Evolutionary conservation across 2,888 invertebrate genomes (phyloP).

Genomic region (Eilema griseolum): DNA sequence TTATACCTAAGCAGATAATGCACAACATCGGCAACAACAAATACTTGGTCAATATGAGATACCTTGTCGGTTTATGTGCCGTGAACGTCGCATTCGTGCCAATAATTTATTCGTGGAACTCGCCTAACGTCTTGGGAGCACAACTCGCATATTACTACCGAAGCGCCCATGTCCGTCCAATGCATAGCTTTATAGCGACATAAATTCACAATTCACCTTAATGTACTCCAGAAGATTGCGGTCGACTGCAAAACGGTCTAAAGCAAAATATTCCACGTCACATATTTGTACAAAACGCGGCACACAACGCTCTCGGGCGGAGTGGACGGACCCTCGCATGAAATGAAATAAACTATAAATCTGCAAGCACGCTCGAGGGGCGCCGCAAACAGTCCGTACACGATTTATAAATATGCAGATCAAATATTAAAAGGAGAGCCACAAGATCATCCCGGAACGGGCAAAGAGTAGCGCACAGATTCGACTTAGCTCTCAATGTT

Average conservation of each 20-base stretch:
- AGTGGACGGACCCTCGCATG: slow-evolving; percentile 46
- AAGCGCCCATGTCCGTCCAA: slow-evolving; percentile 30
- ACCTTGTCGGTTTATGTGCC: slow-evolving; percentile 2
- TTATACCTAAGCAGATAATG: not conserved
- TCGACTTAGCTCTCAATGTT: not conserved
- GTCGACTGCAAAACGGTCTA: slow-evolving; percentile 32
- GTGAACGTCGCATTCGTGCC: slow-evolving; percentile 5
- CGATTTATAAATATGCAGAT: slow-evolving; percentile 81
- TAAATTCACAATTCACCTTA: slow-evolving; percentile 42
- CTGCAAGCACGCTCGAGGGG: slow-evolving; percentile 62
- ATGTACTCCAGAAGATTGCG: slow-evolving; percentile 34
- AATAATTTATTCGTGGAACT: slow-evolving; percentile 26
- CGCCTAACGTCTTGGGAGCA: slow-evolving; percentile 25
- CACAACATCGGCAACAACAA: not conserved
- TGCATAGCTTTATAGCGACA: slow-evolving; percentile 39
- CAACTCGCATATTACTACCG: slow-evolving; percentile 24
- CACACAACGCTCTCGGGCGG: slow-evolving; percentile 42
- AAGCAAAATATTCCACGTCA: slow-evolving; percentile 43
- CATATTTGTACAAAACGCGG: slow-evolving; percentile 36
- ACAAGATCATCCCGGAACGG: slow-evolving; percentile 68
- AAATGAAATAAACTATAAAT: slow-evolving; percentile 76
- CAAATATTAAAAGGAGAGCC: slow-evolving; percentile 80
- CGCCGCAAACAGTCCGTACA: slow-evolving; percentile 59
- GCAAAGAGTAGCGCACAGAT: slow-evolving; percentile 48
- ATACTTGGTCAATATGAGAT: slow-evolving; percentile 6